Conservation (phyloP, 2,888 invertebrate genomes). For the Neoascia interrupta region DNA sequence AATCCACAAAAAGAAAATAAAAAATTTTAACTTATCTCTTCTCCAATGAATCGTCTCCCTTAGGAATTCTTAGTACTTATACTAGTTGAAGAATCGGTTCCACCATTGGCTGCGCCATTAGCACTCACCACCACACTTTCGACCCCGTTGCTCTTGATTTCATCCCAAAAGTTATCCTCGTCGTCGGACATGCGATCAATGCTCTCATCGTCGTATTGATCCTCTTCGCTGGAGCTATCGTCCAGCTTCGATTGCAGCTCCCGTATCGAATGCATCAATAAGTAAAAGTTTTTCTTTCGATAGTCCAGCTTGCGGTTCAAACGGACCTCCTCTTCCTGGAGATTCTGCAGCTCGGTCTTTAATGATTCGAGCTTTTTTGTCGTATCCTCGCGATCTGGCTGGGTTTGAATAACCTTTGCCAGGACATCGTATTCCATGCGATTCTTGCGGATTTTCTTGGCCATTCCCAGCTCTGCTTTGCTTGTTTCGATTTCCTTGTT, state of each 20-base stretch:
- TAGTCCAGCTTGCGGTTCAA: constrained; percentile 89
- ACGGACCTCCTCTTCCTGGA: constrained; percentile 86
- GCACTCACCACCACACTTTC: constrained; percentile 15
- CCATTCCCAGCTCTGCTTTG: constrained; percentile 89
- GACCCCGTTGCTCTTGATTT: constrained; percentile 39
- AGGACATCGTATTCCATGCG: constrained; percentile 95
- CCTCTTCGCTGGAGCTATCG: constrained; percentile 83
- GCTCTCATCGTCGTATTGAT: constrained; percentile 80
- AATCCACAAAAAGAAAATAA: too few species aligned
- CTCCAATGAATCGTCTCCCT: neutral
- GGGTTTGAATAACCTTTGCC: constrained; percentile 93
- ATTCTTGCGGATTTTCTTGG: constrained; percentile 93
- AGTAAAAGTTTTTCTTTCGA: constrained; percentile 93
- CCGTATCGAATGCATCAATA: constrained; percentile 92
- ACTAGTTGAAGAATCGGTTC: constrained; percentile 1
- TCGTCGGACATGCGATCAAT: constrained; percentile 62
- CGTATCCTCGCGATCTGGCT: constrained; percentile 92
- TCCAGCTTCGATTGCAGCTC: constrained; percentile 90
- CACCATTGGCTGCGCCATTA: constrained; percentile 11
- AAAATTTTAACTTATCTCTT: too few species aligned
- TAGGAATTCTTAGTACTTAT: constrained; percentile 3
- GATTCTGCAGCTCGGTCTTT: constrained; percentile 86
- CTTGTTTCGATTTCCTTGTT: constrained; percentile 90
- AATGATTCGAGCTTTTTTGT: constrained; percentile 85
- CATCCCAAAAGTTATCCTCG: constrained; percentile 62